A percentile compares a stretch with the other conserved stretches of the same genome.
Evolutionary conservation across 2,113 vertebrate genomes (phyloP).

Genomic region (Nematolebias whitei): DNA sequence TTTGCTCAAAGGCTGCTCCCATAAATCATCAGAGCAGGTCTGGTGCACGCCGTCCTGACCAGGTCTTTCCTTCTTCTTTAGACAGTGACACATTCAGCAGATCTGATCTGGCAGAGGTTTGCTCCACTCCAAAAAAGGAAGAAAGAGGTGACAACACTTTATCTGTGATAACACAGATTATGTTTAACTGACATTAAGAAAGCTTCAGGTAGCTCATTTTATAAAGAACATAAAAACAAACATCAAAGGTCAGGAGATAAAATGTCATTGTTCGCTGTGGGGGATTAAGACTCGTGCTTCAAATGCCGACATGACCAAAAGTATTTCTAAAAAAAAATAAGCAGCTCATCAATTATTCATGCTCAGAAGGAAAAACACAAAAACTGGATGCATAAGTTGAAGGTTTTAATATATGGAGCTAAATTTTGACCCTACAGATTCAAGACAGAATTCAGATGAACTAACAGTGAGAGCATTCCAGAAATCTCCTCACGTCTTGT

Average conservation of each 20-base stretch:
- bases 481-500: neutral
- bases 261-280: slow-evolving; percentile 41
- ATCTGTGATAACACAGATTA: slow-evolving; percentile 41
- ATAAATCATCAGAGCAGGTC: neutral
- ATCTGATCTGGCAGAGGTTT: slow-evolving; percentile 36
- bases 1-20: neutral
- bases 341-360: slow-evolving; percentile 46
- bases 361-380: slow-evolving; percentile 18
- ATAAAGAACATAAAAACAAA: slow-evolving; percentile 27
- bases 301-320: slow-evolving; percentile 16
- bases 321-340: slow-evolving; percentile 22
- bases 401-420: neutral
- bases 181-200: slow-evolving; percentile 49
- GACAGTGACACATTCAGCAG: slow-evolving; percentile 20
- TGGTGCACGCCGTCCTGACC: slow-evolving; percentile 15
- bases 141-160: slow-evolving; percentile 48
- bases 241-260: slow-evolving; percentile 53
- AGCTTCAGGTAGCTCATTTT: slow-evolving; percentile 30
- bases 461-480: neutral
- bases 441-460: neutral
- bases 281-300: slow-evolving; percentile 17
- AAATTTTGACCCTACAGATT: slow-evolving; percentile 10
- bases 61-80: slow-evolving; percentile 30
- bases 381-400: neutral
- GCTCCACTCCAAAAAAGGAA: slow-evolving; percentile 30